Conservation (phyloP, 2,797 vertebrate species). For the Mastacembelus armatus region DNA sequence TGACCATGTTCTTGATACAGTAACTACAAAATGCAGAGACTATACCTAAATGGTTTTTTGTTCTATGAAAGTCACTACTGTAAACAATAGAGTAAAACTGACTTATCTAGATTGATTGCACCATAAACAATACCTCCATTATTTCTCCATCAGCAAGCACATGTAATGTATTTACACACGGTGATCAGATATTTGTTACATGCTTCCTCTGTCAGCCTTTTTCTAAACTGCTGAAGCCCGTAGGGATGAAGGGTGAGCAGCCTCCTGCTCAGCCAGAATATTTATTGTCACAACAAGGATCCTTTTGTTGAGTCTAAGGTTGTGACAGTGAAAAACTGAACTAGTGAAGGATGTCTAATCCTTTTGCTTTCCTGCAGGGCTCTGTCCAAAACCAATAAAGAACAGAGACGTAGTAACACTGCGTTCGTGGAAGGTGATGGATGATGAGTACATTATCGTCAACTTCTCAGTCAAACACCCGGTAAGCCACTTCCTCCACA, state of each 20-base stretch:
- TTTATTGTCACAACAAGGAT: conserved; percentile 65
- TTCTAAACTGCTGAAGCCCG: background rate
- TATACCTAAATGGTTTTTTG: background rate
- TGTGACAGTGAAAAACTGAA: conserved; percentile 1
- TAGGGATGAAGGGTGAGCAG: background rate
- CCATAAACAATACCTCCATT: background rate
- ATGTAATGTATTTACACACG: no score
- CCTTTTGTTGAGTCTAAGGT: conserved; percentile 5
- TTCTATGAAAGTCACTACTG: background rate
- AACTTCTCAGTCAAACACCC: conserved; percentile 86
- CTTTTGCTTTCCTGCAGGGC: conserved; percentile 67
- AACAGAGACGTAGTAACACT: conserved; percentile 86
- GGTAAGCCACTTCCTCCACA: conserved; percentile 63
- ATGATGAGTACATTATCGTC: conserved; percentile 79
- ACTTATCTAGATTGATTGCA: background rate
- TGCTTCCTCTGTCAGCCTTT: background rate
- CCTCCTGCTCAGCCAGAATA: conserved; percentile 22
- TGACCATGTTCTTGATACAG: background rate
- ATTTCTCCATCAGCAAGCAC: background rate
- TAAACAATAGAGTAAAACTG: background rate
- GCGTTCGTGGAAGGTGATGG: conserved; percentile 82
- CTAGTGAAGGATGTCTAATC: background rate
- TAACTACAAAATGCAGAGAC: background rate
- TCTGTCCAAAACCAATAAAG: conserved; percentile 80
- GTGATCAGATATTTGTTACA: no score